Percentiles rank a stretch among this genome's conserved stretches.
Evolutionary conservation across 2,113 vertebrate species (phyloP).

Genomic region (Pristiophorus japonicus): DNA sequence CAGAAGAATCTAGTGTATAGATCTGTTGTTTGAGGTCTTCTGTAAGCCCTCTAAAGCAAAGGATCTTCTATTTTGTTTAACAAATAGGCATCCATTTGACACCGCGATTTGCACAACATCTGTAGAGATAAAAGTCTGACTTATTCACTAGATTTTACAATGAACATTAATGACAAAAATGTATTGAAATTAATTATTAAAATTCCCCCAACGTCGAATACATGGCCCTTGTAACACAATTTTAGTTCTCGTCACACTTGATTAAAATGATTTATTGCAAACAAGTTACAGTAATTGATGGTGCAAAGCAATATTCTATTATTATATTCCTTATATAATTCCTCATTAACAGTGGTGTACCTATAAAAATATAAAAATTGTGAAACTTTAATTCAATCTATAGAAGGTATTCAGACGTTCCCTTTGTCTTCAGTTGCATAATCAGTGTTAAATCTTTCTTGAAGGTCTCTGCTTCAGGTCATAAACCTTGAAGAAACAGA

Average conservation of each 20-base stretch:
- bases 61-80: neutral
- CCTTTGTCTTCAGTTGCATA: constrained; percentile 11
- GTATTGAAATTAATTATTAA: neutral
- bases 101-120: neutral
- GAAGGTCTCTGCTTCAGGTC: neutral
- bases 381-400: constrained; percentile 21
- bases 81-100: neutral
- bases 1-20: neutral
- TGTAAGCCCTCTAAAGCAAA: neutral
- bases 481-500: constrained; percentile 35
- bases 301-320: neutral
- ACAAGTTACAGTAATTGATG: neutral
- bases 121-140: neutral
- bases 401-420: neutral
- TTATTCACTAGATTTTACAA: neutral
- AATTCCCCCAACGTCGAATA: neutral
- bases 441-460: neutral
- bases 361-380: constrained; percentile 33
- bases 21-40: neutral
- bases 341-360: neutral
- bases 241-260: neutral
- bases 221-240: neutral
- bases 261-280: neutral
- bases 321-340: neutral
- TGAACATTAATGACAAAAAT: neutral